Percentiles rank a stretch among this genome's conserved stretches.
Conservation (phyloP, 2,888 invertebrate species). For the Lottia gigantea region DNA sequence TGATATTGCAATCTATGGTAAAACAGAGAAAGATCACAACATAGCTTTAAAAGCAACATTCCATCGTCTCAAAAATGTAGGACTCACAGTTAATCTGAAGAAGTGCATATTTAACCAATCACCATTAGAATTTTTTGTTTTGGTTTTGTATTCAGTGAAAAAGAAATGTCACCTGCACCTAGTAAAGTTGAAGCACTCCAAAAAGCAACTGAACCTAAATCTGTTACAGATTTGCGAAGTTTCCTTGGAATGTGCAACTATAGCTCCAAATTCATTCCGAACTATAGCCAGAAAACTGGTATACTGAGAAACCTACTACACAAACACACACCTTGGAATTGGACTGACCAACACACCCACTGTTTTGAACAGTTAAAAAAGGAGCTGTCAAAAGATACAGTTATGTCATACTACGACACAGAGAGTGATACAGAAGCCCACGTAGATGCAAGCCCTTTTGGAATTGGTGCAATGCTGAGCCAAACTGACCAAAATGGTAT, state of each 20-base stretch:
- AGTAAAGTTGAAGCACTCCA: no score
- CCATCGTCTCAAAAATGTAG: not conserved
- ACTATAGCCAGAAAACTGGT: not conserved
- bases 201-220: no score
- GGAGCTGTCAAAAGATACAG: not conserved
- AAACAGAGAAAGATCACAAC: not conserved
- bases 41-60: not conserved
- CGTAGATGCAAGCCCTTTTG: not conserved
- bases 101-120: not conserved
- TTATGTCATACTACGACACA: not conserved
- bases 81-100: not conserved
- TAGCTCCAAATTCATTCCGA: not conserved
- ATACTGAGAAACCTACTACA: not conserved
- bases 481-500: not conserved
- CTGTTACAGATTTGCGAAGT: not conserved
- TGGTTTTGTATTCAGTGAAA: no score
- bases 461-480: not conserved
- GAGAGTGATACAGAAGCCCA: not conserved
- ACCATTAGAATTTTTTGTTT: no score
- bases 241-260: not conserved
- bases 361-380: not conserved
- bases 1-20: not conserved
- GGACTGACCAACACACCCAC: not conserved
- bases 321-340: not conserved
- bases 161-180: no score